Evolutionary conservation across 2,888 invertebrate genomes (phyloP), one percentile per base, ranked within the genome.

Genomic region (Margaritifera margaritifera): DNA sequence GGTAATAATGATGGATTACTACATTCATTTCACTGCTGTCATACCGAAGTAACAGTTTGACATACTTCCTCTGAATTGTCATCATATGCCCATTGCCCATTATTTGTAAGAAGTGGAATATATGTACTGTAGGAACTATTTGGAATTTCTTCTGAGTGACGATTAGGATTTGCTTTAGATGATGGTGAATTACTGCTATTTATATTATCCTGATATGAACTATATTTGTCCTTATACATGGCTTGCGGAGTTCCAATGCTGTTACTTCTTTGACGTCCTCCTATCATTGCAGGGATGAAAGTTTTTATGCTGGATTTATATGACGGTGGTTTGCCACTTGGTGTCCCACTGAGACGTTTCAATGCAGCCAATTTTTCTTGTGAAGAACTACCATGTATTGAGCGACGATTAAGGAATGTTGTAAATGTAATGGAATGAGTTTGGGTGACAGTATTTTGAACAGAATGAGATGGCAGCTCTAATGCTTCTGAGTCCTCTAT

Each of bases 401-500:
- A 81, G 51, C 77, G 67, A 57, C 79, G 73, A 59, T 80, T 80
- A 62, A 81, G 69, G 62, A 81, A 65, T 19, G 74, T 68, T 15
- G 66, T 69, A 58, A 79, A 71, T 63, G 77, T 80, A 5, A 72
- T 58, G n/a, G 75, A 71, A 54, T 75, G 75, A 5, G 78, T 69
- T 68, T 81, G 80, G 58, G 71, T 83, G 31, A 84, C 68, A 19
- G 85, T 80, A 31, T 77, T 80, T 57, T 84, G 81, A 52, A 80
- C 78, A 2, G 86, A 81, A 15, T 83, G 72, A 25, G 86, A 70
- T 15, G 84, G 80, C 68, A 87, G 77, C 72, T 93, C 93, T 63
- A 93, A 83, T 63, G 93, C 92, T 64, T 92, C 92, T 0, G 92
- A 92, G 83, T 93, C 93, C 74, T 94, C 94, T 81, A 95, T 92